Base-by-base conservation (phyloP, 1,140 invertebrate species). In the Ips nitidus region DNA sequence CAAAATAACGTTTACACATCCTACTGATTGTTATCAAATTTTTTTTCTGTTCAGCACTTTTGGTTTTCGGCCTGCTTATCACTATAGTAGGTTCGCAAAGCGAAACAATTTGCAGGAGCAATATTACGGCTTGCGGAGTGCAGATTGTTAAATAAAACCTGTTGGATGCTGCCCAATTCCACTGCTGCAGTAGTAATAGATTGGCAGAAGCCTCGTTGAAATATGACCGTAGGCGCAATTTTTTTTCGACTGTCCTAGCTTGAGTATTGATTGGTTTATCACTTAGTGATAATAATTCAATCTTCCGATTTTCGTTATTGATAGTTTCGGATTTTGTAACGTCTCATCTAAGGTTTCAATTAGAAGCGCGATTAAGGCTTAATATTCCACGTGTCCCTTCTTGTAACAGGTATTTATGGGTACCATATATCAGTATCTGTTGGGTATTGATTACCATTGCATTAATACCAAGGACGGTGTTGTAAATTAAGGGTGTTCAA, bases 71-170 rank as follows among this genome's bases (percentile, higher is more conserved):
- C 22, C 22, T 22, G 22, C 22, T 22, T 22, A 22, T 22, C 22
- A 22, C 7, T 37, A 63, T 63, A 52, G 52, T 55, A 65, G 62
- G 62, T 36, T 8, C 41, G 39, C 52, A 22, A 39, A 1, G 42
- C 52, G 47, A 56, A 65, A 65, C 62, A 65, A 55, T 65, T 65
- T 65, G 62, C 62, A 65, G 62, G 52, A 65, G 62, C 62, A 56
- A 55, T 65, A 65, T 65, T 65, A 65, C 53, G 62, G 52, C 52
- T 47, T 55, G 62, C 62, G 7, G 62, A 65, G 52, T 65, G 60
- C 60, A 40, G 60, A 62, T 62, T 53, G 62, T 47, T 65, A 65
- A 65, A 65, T 55, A 65, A 65, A 65, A 65, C 62, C 62, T 65
- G 62, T 65, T 65, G 62, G 62, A 55, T 65, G 52, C 52, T 65